Conservation (phyloP, 2,113 vertebrate genomes). For the Oplegnathus fasciatus region DNA sequence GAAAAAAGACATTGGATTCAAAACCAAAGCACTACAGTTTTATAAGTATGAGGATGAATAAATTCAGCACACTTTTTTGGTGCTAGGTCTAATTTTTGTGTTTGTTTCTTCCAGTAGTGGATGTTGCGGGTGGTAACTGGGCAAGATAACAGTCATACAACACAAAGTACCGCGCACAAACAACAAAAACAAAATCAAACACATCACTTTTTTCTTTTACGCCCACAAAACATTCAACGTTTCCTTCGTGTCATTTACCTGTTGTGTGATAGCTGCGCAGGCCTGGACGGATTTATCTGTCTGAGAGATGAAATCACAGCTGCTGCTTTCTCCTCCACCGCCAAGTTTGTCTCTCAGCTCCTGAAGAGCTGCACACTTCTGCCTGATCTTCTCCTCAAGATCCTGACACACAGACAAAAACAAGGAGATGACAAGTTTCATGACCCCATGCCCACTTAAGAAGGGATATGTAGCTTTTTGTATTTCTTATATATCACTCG, state of each 20-base stretch:
- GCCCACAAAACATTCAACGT: neutral
- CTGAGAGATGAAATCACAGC: conserved; percentile 29
- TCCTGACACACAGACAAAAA: conserved; percentile 76
- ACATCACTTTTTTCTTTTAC: neutral
- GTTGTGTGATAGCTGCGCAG: conserved; percentile 70
- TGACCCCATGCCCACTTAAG: neutral
- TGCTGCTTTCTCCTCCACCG: neutral
- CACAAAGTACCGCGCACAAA: neutral
- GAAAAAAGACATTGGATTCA: neutral
- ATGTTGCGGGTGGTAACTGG: neutral
- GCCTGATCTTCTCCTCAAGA: conserved; percentile 83
- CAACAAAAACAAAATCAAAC: neutral
- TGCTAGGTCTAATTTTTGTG: neutral
- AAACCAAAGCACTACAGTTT: neutral
- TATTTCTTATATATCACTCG: neutral
- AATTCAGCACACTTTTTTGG: neutral
- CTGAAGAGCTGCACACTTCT: conserved; percentile 83
- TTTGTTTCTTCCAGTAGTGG: no score
- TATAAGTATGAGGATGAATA: neutral
- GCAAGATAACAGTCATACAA: neutral
- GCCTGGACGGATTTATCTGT: conserved; percentile 72
- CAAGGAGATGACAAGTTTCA: neutral
- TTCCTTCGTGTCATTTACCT: conserved; percentile 77
- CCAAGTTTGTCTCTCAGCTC: conserved; percentile 78
- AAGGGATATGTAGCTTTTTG: neutral